Conservation (phyloP, 2,888 invertebrate genomes). For the Callimorpha dominula region DNA sequence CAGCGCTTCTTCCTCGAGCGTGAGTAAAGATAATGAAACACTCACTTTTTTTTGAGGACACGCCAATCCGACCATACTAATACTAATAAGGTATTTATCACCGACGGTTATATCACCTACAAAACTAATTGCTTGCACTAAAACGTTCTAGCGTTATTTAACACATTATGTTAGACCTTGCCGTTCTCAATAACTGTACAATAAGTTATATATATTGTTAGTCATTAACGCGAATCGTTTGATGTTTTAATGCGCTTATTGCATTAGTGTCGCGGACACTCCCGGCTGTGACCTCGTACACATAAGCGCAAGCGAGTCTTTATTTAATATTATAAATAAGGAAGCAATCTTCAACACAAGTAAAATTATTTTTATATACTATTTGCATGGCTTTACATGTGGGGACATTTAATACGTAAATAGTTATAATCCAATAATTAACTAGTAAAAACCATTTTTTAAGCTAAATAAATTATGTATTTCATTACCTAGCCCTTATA, state of each 20-base stretch:
- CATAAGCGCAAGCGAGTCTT: not conserved
- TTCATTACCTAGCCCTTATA: too few relatives aligned
- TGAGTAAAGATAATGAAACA: not conserved
- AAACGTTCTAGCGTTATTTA: not conserved
- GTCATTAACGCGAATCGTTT: slow-evolving; percentile 28
- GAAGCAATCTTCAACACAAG: too few relatives aligned
- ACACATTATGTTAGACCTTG: not conserved
- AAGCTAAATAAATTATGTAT: too few relatives aligned
- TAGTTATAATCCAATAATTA: too few relatives aligned
- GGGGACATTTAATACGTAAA: too few relatives aligned
- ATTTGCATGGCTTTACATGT: not conserved
- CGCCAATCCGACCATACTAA: not conserved
- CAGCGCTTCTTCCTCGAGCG: not conserved
- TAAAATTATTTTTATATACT: not conserved
- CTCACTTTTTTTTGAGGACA: not conserved
- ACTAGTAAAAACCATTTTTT: too few relatives aligned
- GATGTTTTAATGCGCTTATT: slow-evolving; percentile 34
- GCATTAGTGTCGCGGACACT: slow-evolving; percentile 27
- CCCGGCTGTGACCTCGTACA: not conserved
- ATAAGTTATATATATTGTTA: slow-evolving; percentile 2
- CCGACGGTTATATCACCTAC: not conserved
- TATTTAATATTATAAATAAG: not conserved
- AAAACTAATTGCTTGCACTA: not conserved
- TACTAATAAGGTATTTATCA: not conserved
- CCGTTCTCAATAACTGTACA: not conserved